phyloP scores from a whole-genome alignment of 2,888 invertebrate species.

The Dicyrtomina minuta region DNA sequence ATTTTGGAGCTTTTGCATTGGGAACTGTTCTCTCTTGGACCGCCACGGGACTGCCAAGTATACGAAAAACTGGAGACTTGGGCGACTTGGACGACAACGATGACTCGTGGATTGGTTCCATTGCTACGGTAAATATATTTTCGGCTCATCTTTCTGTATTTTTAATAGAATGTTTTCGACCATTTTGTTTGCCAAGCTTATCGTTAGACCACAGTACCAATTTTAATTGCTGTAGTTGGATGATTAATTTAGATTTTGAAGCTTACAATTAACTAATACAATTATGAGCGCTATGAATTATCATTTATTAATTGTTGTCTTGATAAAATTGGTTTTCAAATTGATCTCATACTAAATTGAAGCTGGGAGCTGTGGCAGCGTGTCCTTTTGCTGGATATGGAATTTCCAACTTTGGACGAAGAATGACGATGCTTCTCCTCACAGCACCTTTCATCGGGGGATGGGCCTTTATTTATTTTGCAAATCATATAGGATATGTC shows the following conservation, averaged over 20 bases:
- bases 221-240: too few species aligned
- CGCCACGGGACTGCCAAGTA: slow-evolving; percentile 28
- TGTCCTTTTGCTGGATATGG: slow-evolving; percentile 52
- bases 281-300: too few species aligned
- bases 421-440: slow-evolving; percentile 44
- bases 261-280: too few species aligned
- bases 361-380: slow-evolving; percentile 47
- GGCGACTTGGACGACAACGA: slow-evolving; percentile 59
- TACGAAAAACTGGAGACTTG: slow-evolving; percentile 33
- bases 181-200: too few species aligned
- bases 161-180: too few species aligned
- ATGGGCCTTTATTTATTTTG: slow-evolving; percentile 56
- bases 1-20: slow-evolving; percentile 50
- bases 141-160: too few species aligned
- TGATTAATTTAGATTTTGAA: too few species aligned
- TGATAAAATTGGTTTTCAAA: too few species aligned
- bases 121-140: too few species aligned
- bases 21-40: slow-evolving; percentile 48
- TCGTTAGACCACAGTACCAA: too few species aligned
- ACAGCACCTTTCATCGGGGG: slow-evolving; percentile 57
- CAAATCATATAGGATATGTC: slow-evolving; percentile 54
- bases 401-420: slow-evolving; percentile 50
- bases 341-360: too few species aligned
- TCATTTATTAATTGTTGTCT: too few species aligned
- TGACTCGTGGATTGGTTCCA: slow-evolving; percentile 63